Conservation (phyloP, 2,888 invertebrate species). For the Caenorhabditis virilis region DNA sequence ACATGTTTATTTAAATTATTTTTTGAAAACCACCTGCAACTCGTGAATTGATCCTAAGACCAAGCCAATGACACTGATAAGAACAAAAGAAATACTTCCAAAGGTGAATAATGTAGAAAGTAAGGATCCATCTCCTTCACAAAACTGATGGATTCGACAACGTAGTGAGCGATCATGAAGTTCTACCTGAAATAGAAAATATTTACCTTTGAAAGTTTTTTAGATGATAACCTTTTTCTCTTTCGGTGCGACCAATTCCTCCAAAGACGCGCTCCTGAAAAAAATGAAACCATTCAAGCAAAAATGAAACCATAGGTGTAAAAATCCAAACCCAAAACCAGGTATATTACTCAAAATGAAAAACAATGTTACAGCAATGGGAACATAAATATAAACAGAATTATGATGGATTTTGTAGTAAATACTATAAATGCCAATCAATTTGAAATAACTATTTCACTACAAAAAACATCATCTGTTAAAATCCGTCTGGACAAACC, state of each 20-base stretch:
- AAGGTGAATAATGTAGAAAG: constrained; percentile 60
- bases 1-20: not conserved
- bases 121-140: constrained; percentile 60
- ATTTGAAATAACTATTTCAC: no score
- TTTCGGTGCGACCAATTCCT: constrained; percentile 54
- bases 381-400: no score
- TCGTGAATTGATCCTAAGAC: constrained; percentile 64
- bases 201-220: not conserved
- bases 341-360: no score
- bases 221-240: constrained; percentile 42
- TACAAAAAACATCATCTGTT: no score
- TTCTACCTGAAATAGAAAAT: constrained; percentile 32
- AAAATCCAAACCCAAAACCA: no score
- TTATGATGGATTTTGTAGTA: no score
- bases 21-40: constrained; percentile 53
- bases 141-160: constrained; percentile 55
- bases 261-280: constrained; percentile 60
- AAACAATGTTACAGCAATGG: no score
- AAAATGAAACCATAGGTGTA: constrained; percentile 8
- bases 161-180: constrained; percentile 49
- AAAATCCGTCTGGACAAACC: no score
- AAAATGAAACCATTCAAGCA: no score
- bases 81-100: constrained; percentile 61
- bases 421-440: no score
- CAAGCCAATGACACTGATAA: constrained; percentile 62